A percentile compares a stretch with the other conserved stretches of the same genome.
Evolutionary conservation across 2,797 vertebrate species (phyloP).

Genomic region (Pitangus sulphuratus): DNA sequence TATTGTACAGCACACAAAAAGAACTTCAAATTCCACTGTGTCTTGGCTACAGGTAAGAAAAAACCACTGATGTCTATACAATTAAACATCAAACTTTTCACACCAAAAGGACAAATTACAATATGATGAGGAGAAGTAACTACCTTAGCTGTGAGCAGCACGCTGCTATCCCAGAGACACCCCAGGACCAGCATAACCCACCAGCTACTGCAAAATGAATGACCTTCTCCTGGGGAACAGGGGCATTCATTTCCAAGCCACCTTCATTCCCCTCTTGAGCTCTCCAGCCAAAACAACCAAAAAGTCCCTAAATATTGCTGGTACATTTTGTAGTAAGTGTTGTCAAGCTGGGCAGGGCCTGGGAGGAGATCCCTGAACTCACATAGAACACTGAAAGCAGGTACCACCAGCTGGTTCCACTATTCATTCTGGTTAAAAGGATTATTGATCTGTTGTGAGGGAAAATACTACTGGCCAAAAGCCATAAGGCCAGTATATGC

Average conservation of each 20-base stretch:
- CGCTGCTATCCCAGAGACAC: not conserved
- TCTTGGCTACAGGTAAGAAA: not conserved
- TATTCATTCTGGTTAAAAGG: not conserved
- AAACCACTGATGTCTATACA: not conserved
- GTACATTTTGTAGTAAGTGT: not conserved
- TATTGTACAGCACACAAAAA: not conserved
- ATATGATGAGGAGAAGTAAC: not conserved
- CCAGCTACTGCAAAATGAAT: not conserved
- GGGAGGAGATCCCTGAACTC: not conserved
- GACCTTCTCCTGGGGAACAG: not conserved
- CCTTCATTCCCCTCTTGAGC: not conserved
- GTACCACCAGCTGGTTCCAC: not conserved
- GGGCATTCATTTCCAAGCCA: not conserved
- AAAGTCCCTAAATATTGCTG: not conserved
- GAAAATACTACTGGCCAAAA: not conserved
- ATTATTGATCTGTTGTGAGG: not conserved
- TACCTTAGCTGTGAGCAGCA: not conserved
- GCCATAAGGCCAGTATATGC: not conserved
- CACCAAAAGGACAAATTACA: not conserved
- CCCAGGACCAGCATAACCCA: not conserved
- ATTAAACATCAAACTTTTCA: not conserved
- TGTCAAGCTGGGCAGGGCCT: not conserved
- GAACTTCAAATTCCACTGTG: not conserved
- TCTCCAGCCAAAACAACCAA: not conserved
- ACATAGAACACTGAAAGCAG: not conserved